Evolutionary conservation across 2,797 vertebrate species (phyloP), one percentile per base, ranked within the genome.

Genomic region (Bradypus variegatus): DNA sequence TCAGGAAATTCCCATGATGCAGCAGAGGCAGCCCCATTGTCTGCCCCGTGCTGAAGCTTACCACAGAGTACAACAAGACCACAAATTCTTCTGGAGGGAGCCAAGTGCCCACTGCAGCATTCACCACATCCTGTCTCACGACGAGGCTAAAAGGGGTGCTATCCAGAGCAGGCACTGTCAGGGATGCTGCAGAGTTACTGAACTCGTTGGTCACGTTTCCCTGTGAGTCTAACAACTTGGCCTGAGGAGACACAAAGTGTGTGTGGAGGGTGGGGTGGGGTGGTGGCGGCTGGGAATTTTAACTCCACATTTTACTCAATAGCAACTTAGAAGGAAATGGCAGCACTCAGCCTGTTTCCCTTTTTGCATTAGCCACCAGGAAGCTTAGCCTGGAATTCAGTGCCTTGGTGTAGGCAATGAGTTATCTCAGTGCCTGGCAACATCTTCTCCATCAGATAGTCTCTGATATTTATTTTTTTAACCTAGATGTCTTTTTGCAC

Each of bases 181-280:
- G 75, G 18, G 93, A 53, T 19, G 33, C 25, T 3, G 2, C 50
- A 18, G 93, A 91, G 60, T 72, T 33, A 19, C 82, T 89, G 92
- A 96, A 89, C 58, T 19, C 19, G 2, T 73, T 60, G 78, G 55
- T 95, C 89, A 91, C 88, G 0, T 67, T 69, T 21, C 90, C 91
- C 48, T 91, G 23, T 0, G 77, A 82, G 78, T 95, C 75, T 88
- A 89, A 29, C 62, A 96, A 11, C 77, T 82, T 91, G 91, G 93
- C 95, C 96, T 96, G 83, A 92, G 76, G 75, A 95, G 89, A 95
- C 53, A 89, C 10, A 72, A 70, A 72, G 75, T 53, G 21, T 14
- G 41, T 45, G 50, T 50, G 50, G 50, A 12, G 50, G 50, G 50
- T 50, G 50, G 50, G 50, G 50, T 50, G 50, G 50, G 50, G 27